Conservation (phyloP, 2,113 vertebrate species). For the Lophochroa leadbeateri region DNA sequence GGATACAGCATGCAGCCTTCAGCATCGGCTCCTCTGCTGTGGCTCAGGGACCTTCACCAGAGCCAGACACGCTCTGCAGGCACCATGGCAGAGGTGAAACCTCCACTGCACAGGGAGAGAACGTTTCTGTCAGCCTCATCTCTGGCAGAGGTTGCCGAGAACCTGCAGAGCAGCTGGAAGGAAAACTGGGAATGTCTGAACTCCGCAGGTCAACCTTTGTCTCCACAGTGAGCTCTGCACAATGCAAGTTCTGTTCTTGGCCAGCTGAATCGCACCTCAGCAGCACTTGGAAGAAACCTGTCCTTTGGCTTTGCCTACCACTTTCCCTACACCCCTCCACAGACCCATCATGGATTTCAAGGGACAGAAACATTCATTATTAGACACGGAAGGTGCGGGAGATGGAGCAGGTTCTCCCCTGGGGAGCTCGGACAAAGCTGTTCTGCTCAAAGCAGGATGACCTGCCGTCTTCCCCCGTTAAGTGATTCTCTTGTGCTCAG, state of each 20-base stretch:
- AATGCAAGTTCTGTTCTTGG: neutral
- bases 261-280: neutral
- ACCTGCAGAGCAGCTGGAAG: neutral
- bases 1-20: neutral
- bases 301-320: neutral
- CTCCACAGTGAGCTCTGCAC: neutral
- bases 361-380: neutral
- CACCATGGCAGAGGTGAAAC: neutral
- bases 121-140: fast-evolving
- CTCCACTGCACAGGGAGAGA: neutral
- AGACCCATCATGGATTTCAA: neutral
- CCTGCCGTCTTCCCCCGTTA: neutral
- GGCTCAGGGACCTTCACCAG: neutral
- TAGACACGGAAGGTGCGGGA: fast-evolving
- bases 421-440: neutral
- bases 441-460: neutral
- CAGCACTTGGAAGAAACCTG: neutral
- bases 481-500: neutral
- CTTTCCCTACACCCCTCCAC: neutral
- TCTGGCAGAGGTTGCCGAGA: neutral
- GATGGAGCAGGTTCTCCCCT: neutral
- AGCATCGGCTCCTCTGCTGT: fast-evolving
- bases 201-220: neutral
- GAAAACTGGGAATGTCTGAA: neutral
- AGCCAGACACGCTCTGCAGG: fast-evolving